A percentile compares a stretch with the other conserved stretches of the same genome.
Evolutionary conservation across 2,113 vertebrate genomes (phyloP).

Genomic region (Balaeniceps rex): DNA sequence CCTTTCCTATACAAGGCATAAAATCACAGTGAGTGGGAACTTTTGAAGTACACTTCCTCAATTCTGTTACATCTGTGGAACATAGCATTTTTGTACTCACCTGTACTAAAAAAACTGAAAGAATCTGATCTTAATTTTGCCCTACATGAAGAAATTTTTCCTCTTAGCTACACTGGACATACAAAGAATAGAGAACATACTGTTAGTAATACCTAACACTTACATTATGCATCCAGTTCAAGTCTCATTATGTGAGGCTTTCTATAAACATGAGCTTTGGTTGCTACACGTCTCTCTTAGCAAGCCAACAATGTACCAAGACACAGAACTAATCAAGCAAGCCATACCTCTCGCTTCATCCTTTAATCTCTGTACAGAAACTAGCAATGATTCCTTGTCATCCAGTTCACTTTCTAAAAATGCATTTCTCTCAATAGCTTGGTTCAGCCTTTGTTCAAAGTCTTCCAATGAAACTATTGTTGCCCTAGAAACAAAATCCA

Average conservation of each 20-base stretch:
- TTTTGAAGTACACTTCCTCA: background rate
- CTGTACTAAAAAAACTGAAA: background rate
- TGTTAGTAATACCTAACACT: background rate
- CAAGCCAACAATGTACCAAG: background rate
- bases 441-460: constrained; percentile 96
- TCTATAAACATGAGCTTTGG: background rate
- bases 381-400: constrained; percentile 95
- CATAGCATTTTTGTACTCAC: background rate
- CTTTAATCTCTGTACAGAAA: constrained; percentile 96
- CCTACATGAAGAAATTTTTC: background rate
- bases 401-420: constrained; percentile 98
- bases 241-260: background rate
- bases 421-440: constrained; percentile 97
- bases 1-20: background rate
- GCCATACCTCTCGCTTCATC: constrained; percentile 94
- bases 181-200: background rate
- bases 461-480: constrained; percentile 98
- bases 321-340: background rate
- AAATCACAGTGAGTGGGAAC: background rate
- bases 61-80: background rate
- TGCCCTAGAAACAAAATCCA: constrained; percentile 77
- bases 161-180: background rate
- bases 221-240: background rate
- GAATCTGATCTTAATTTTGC: background rate
- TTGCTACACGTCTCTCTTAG: background rate